Base-by-base conservation (phyloP, 2,888 invertebrate species). In the Keiferia lycopersicella region DNA sequence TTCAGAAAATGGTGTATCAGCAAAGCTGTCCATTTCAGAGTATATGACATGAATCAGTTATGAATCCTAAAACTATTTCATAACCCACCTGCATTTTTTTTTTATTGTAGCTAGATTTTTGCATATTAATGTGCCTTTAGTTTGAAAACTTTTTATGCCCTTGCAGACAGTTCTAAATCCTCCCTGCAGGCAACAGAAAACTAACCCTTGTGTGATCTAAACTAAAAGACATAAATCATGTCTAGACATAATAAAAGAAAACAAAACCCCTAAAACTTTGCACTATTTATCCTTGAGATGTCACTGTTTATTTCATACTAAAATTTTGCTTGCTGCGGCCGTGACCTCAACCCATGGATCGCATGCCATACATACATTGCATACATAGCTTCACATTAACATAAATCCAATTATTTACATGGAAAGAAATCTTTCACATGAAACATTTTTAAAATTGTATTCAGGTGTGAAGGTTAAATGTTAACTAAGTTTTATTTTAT, bases 351-450 rank as follows among this genome's bases (percentile, higher is more conserved):
- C 8, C n/a, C 51, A 22, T n/a, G 41, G 38, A 56, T 58, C 34
- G 58, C 58, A 58, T 58, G 59, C 41, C 8, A 22, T 16, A 45
- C n/a, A n/a, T n/a, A n/a, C n/a, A n/a, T n/a, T n/a, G n/a, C n/a
- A n/a, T n/a, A n/a, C 26, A 45, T 60, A 41, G 38, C 16, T 58
- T 58, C n/a, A 50, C 16, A 61, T 50, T 50, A 34, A 12, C 61
- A 61, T 50, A 61, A 50, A 48, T 34, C 34, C 34, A 34, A 34
- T 34, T 34, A 34, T 34, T 34, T 10, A 34, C 34, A 34, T 34
- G 34, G 10, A 14, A 41, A 2, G 3, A 14, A 14, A n/a, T 41
- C 14, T 12, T 41, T 41, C 41, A 41, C 61, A 48, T 61, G 50
- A 61, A 56, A 60, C 45, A 20, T 4, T 12, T 18, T 18, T 26